Base-by-base conservation (phyloP, 1,140 invertebrate species). In the Centruroides vittatus region DNA sequence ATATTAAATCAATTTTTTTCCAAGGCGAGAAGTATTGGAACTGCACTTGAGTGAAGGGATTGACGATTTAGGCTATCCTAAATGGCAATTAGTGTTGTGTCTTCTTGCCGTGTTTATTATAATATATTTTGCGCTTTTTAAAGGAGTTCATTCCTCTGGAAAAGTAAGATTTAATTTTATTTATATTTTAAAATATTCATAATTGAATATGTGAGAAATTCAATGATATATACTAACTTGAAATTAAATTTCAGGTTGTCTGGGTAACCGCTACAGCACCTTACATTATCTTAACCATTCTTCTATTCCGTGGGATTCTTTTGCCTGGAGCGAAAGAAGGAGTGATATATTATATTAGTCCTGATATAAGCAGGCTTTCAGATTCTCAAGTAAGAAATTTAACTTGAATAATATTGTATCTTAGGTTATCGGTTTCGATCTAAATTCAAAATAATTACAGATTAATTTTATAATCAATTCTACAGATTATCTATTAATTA, bases 201-300 rank as follows among this genome's bases (percentile, higher is more conserved):
- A 6, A 53, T 53, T 41, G 1, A 41, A 41, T 8, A 6, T 41
- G 23, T n/a, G 2, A 23, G 23, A 23, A 23, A 23, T 23, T 23
- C 23, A 23, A 23, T 23, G 23, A 23, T 23, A 23, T 23, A 23
- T 23, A 23, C 2, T 23, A 23, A 23, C 23, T 41, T 41, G 41
- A 8, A 36, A 8, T 36, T 23, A 53, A 34, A 41, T 58, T 58
- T 10, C 48, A 86, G 75, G 85, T 88, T 35, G 86, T 89, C 9
- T 89, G 86, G 84, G 79, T 84, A 61, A 89, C 86, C 2, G 86
- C 86, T 4, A 87, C 85, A 0, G 81, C 86, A 75, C 86, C 86
- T 1, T 89, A 88, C 68, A 79, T 87, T 34, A 84, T 89, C 12
- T 73, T 89, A 8, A 81, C 82, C 0, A 84, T 88, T 55, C 75